Conservation (phyloP, 2,113 vertebrate species). For the Atherinomorus stipes region DNA sequence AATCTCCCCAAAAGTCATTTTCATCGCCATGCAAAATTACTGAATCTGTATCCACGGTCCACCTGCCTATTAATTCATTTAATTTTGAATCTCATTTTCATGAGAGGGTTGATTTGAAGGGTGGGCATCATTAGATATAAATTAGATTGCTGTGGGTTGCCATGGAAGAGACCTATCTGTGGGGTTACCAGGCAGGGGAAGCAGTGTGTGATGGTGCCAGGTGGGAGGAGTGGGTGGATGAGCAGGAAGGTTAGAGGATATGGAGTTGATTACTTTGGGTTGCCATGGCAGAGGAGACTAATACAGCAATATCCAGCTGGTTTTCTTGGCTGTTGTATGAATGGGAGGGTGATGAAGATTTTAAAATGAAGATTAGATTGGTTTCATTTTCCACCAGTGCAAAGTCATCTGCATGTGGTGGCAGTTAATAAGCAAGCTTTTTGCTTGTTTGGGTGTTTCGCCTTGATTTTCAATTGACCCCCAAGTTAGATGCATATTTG, state of each 20-base stretch:
- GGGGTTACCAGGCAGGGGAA: constrained; percentile 59
- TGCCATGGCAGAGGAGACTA: constrained; percentile 70
- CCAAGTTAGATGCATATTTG: constrained; percentile 39
- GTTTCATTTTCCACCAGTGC: constrained; percentile 59
- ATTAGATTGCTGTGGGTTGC: constrained; percentile 67
- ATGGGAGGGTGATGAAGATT: constrained; percentile 50
- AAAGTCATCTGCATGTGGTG: constrained; percentile 53
- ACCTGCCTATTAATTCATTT: constrained; percentile 58
- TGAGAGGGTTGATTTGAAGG: constrained; percentile 48
- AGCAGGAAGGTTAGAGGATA: constrained; percentile 72
- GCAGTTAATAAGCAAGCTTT: constrained; percentile 31
- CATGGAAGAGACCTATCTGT: constrained; percentile 60
- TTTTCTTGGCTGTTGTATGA: constrained; percentile 50
- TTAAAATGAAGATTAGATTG: constrained; percentile 58
- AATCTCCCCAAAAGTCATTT: background rate
- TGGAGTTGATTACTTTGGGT: constrained; percentile 78
- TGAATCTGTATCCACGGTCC: constrained; percentile 28
- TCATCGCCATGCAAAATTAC: constrained; percentile 10
- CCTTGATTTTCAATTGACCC: constrained; percentile 61
- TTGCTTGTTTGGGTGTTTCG: constrained; percentile 40
- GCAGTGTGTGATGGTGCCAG: constrained; percentile 45
- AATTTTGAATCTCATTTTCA: constrained; percentile 59
- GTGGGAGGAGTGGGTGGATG: constrained; percentile 68
- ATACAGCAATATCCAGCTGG: constrained; percentile 60
- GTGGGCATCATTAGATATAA: constrained; percentile 70